These are phyloP conservation scores for Drosophila sechellia DNA, from an alignment of 1,140 invertebrate species.

Conservation along the genomic window DNA sequence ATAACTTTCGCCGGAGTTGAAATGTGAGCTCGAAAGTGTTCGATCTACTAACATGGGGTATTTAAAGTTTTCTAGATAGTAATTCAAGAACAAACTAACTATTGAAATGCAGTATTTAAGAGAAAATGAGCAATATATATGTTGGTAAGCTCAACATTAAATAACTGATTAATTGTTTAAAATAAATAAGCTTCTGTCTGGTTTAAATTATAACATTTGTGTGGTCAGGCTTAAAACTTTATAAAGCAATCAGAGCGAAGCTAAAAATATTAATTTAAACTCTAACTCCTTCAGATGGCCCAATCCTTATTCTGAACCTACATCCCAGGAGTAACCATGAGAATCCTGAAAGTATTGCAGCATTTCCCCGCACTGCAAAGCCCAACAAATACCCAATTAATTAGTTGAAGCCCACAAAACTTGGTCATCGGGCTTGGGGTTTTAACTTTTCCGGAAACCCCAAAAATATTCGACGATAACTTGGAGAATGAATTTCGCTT, in stretches of 20 bases:
- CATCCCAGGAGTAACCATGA: slow-evolving; percentile 8
- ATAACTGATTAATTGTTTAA: neutral
- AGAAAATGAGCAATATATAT: neutral
- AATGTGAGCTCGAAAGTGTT: slow-evolving; percentile 32
- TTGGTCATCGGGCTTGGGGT: slow-evolving; percentile 29
- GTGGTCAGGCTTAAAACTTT: too few species aligned
- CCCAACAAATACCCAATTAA: slow-evolving; percentile 45
- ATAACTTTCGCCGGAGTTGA: slow-evolving; percentile 20
- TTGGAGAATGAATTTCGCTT: slow-evolving; percentile 34
- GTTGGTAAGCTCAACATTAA: too few species aligned
- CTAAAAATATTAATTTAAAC: slow-evolving; percentile 26
- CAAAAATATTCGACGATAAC: slow-evolving; percentile 35
- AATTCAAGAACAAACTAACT: neutral
- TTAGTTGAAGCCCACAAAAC: slow-evolving; percentile 39
- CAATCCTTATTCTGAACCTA: slow-evolving; percentile 17
- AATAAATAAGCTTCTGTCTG: neutral
- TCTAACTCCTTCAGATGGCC: neutral
- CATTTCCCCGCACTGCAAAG: slow-evolving; percentile 4
- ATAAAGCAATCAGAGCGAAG: neutral
- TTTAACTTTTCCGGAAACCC: slow-evolving; percentile 18
- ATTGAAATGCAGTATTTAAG: too few species aligned
- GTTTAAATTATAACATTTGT: neutral
- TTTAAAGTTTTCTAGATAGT: slow-evolving; percentile 15
- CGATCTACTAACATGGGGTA: slow-evolving; percentile 20
- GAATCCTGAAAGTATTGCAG: slow-evolving; percentile 15